Base-by-base conservation (phyloP, 1,140 invertebrate species). In the Armadillidium nasatum region DNA sequence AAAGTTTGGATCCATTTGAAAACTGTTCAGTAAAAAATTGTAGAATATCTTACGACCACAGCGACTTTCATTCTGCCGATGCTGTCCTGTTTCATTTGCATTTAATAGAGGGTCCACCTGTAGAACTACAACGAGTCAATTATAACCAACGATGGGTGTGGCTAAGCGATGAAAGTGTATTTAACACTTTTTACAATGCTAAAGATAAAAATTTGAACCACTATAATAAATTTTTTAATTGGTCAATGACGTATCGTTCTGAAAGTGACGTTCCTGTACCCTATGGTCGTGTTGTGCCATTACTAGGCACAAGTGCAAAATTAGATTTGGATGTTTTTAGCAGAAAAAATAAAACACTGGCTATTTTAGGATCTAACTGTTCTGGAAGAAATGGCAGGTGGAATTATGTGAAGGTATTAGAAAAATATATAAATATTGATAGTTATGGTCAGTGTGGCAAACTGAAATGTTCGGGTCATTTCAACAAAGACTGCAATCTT, bases 1-100 rank as follows among this genome's bases (percentile, higher is more conserved):
- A 11, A 7, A 19, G 46, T 4, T 73, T 80, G 13, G 88, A 88
- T 0, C 89, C 88, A 83, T 83, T 85, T 46, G 80, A 83, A 67
- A 46, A 72, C 7, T 89, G 89, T 82, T 84, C 87, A 13, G 87
- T 88, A 4, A 83, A 83, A 9, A 87, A 88, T 74, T 90, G 89
- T 75, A 45, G 81, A 71, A 70, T 89, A 54, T 85, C 84, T 4
- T 88, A 88, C 70, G 80, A 86, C 4, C 74, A 78, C 50, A 19
- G 10, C 4, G 71, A 10, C n/a, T 23, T 46, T 21, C 9, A 10
- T 45, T n/a, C 23, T 0, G 69, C 75, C 4, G 75, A 76, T 60
- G 75, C 75, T 19, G 69, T 76, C 4, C 44, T 73, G 7, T 68
- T 76, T 45, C 71, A 72, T 46, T 44, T 72, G n/a, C 71, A 72